These are phyloP conservation scores for Falco biarmicus DNA, from an alignment of 2,797 vertebrate species.

Conservation along the genomic window DNA sequence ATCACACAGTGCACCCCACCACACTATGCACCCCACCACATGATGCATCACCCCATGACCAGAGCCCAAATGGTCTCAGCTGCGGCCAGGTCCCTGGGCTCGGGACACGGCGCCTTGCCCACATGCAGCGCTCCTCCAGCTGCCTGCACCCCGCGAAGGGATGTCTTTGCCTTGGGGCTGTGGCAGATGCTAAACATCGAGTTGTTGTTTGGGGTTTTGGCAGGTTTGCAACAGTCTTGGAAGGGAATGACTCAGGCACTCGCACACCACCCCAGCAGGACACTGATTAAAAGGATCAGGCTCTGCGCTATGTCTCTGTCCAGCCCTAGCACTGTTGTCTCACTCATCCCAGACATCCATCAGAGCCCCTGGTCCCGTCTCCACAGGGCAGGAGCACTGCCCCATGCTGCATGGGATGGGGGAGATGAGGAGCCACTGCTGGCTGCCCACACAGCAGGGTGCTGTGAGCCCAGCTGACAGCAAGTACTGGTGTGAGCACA, in stretches of 20 bases:
- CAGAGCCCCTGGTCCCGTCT: rapidly evolving
- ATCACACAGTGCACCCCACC: too few relatives aligned
- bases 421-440: neutral
- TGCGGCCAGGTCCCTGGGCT: rapidly evolving
- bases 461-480: rapidly evolving
- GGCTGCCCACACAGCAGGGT: too few relatives aligned
- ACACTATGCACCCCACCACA: too few relatives aligned
- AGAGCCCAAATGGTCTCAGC: rapidly evolving
- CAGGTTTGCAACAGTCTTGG: neutral
- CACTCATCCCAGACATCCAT: rapidly evolving
- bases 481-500: rapidly evolving
- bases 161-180: neutral
- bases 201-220: neutral
- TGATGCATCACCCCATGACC: rapidly evolving
- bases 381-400: rapidly evolving
- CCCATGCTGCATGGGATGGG: neutral
- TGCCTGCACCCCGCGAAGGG: neutral
- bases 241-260: neutral
- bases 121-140: rapidly evolving
- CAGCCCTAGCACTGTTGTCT: neutral
- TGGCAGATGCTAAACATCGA: neutral
- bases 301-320: neutral
- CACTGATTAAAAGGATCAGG: neutral
- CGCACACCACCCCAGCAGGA: rapidly evolving
- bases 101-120: rapidly evolving